Conservation (phyloP, 2,797 vertebrate genomes). For the Sebastes vulpes region DNA sequence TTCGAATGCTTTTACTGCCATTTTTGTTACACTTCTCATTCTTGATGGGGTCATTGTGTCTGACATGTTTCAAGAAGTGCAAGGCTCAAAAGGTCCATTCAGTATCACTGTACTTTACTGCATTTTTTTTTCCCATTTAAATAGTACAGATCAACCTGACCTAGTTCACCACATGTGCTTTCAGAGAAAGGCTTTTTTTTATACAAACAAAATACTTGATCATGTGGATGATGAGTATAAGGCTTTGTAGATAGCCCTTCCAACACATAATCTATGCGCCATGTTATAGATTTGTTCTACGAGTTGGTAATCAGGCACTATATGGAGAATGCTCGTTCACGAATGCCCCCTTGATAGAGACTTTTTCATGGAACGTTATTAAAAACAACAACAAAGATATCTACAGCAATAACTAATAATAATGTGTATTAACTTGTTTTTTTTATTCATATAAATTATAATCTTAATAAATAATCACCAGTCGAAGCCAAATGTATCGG, state of each 20-base stretch:
- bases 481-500: too few relatives aligned
- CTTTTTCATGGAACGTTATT: not conserved
- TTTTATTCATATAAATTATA: too few relatives aligned
- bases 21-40: conserved; percentile 51
- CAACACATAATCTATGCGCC: too few relatives aligned
- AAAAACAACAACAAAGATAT: too few relatives aligned
- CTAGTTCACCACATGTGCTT: not conserved
- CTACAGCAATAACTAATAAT: too few relatives aligned
- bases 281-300: too few relatives aligned
- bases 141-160: not conserved
- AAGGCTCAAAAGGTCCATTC: conserved; percentile 24
- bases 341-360: not conserved
- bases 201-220: not conserved
- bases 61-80: conserved; percentile 47
- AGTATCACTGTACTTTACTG: not conserved
- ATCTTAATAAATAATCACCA: too few relatives aligned
- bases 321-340: not conserved
- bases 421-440: too few relatives aligned
- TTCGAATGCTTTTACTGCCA: conserved; percentile 74
- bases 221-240: not conserved
- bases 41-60: conserved; percentile 65
- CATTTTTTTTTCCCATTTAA: not conserved
- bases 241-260: not conserved
- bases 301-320: not conserved
- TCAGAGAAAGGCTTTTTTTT: not conserved